Base-by-base conservation (phyloP, 2,113 vertebrate species). In the Sigmodon hispidus region DNA sequence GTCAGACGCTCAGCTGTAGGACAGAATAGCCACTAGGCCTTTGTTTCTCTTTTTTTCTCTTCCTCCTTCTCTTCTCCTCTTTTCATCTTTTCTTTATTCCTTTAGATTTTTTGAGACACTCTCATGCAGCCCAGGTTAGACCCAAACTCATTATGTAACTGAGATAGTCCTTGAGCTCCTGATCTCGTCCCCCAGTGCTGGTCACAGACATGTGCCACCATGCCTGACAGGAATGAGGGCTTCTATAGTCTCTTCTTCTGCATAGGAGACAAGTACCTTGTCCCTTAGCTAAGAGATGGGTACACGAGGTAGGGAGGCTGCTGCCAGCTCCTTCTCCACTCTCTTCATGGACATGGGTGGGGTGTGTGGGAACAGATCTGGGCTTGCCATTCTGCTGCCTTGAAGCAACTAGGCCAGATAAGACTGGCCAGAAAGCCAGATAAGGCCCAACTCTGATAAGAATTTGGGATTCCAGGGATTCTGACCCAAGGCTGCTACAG, bases 1-100 rank as follows among this genome's bases (percentile, higher is more conserved):
- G 52, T 55, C 90, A 92, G 91, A 95, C 34, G 72, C 83, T 75
- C 87, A 89, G 59, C 19, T 52, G 79, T 45, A 67, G 75, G 50
- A 79, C 48, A 75, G 57, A 70, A 70, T 59, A 16, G 34, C 11
- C 50, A 61, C 87, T n/a, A 87, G 59, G 84, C 40, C 26, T 29
- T 26, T 3, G 0, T 29, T n/a, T 15, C 31, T 17, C n/a, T 43
- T 11, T 57, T 2, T 26, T 40, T 24, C 15, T 40, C 36, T 24
- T 24, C n/a, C n/a, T 65, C 10, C 19, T 70, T 21, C 61, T 69
- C 22, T n/a, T 40, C 59, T 85, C 3, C 63, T 52, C 48, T 29
- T 29, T 40, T 7, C 36, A 40, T 36, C 7, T 88, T 24, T 52
- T 73, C 40, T 57, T 24, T 75, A 22, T 43, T 88, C n/a, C 36